These are phyloP conservation scores for Semaprochilodus insignis DNA, from an alignment of 2,797 vertebrate genomes.

Conservation along the genomic window DNA sequence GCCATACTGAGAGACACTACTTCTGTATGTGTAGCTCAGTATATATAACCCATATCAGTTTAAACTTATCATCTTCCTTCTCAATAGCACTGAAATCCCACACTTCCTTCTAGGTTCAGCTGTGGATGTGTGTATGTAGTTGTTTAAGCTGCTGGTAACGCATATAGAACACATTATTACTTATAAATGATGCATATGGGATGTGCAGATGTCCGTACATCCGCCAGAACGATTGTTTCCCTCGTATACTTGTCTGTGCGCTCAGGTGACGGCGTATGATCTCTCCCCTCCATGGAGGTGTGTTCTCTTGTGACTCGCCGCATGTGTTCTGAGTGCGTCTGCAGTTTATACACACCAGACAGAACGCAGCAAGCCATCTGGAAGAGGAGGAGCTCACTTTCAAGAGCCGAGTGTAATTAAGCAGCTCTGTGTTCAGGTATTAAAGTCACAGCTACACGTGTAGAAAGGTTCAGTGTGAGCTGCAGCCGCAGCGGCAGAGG, in stretches of 20 bases:
- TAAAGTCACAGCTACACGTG: slow-evolving; percentile 32
- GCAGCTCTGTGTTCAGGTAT: slow-evolving; percentile 38
- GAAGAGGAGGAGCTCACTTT: slow-evolving; percentile 28
- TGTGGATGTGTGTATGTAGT: too few species aligned
- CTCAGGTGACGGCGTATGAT: background rate
- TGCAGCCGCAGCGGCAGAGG: slow-evolving; percentile 6
- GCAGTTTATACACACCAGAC: slow-evolving; percentile 19
- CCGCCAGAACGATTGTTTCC: too few species aligned
- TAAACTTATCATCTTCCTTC: too few species aligned
- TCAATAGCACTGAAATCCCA: too few species aligned
- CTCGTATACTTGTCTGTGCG: background rate
- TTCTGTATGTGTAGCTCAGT: too few species aligned
- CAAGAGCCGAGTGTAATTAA: slow-evolving; percentile 46
- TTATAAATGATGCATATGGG: too few species aligned
- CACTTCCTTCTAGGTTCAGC: too few species aligned
- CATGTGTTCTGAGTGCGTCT: slow-evolving; percentile 24
- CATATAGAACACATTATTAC: too few species aligned
- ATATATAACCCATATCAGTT: too few species aligned
- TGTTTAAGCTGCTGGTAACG: too few species aligned
- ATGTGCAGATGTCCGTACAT: too few species aligned
- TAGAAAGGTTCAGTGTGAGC: slow-evolving; percentile 18
- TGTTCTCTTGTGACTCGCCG: slow-evolving; percentile 60
- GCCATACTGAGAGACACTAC: too few species aligned
- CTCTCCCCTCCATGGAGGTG: background rate
- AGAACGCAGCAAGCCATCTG: slow-evolving; percentile 42